Base-by-base conservation (phyloP, 2,888 invertebrate species). In the Cataglyphis cursor region DNA sequence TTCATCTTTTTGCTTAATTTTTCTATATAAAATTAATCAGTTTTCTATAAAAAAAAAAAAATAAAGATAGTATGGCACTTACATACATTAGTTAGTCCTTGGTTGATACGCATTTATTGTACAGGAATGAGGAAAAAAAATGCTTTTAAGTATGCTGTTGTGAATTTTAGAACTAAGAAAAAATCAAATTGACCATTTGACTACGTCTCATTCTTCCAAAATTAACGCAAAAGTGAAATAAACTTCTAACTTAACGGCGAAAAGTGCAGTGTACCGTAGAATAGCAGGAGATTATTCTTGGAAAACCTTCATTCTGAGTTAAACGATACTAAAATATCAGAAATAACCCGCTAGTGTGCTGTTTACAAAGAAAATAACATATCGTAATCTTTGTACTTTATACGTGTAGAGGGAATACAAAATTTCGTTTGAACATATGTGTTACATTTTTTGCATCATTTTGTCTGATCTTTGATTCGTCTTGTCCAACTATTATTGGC, bases 361-460 rank as follows among this genome's bases (percentile, higher is more conserved):
- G 44, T 51, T 68, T 48, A 82, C 54, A 83, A 85, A 88, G 88
- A 86, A 90, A 91, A 90, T 89, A 87, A 51, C 18, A 5, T 35
- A 31, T 3, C 12, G 15, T 51, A 57, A 38, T 8, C 24, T 57
- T 8, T 72, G 12, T 59, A 57, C 24, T 70, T 54, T 41, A 73
- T 41, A 74, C 10, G 21, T 21, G 6, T 44, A 44, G n/a, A 74
- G 1, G 21, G 8, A 70, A 70, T 12, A 15, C 54, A 10, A n/a
- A 70, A 41, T 41, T 51, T 70, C n/a, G 5, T 51, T 35, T 70
- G 21, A 1, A 48, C 44, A n/a, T 0, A 15, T 2, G 1, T 6
- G 8, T 28, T 41, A 18, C n/a, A 38, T 2, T n/a, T 28, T 28
- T 31, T 31, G 31, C 15, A 35, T 15, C n/a, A 31, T 18, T 2